Evolutionary conservation across 1,140 invertebrate genomes (phyloP), one percentile per base, ranked within the genome.

Genomic region (Mercenaria mercenaria): DNA sequence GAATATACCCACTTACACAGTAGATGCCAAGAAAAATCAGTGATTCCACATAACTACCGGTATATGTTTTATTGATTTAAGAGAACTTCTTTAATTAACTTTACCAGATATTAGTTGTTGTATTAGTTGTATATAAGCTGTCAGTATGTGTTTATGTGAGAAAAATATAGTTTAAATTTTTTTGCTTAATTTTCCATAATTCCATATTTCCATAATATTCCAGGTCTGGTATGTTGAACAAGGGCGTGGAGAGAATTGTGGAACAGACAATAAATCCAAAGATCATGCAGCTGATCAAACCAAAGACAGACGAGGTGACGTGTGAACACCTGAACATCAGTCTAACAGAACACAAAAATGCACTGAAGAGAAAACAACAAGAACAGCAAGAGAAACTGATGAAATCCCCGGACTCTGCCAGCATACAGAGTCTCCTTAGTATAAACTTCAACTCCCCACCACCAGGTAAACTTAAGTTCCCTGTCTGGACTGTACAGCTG

Each of bases 191-290:
- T n/a, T n/a, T n/a, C n/a, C n/a, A n/a, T n/a, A n/a, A n/a, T n/a
- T n/a, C n/a, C n/a, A n/a, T n/a, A n/a, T n/a, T n/a, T n/a, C n/a
- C n/a, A n/a, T n/a, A n/a, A n/a, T n/a, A n/a, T n/a, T n/a, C n/a
- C n/a, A 98, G 98, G 93, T 97, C 97, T 89, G 97, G 97, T 67
- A 98, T 98, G 96, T 96, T 98, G 89, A 97, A 98, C 90, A 97
- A 96, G 96, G 98, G 98, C 32, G 98, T 99, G 6, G 98, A 99
- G 95, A 97, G 98, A 91, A 98, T 99, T 89, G 98, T 99, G 0
- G 98, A 99, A 95, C 98, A 99, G 97, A 98, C 99, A 0, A 98
- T 99, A 0, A 98, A 99, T 96, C 98, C 98, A 4, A 99, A 99
- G 96, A 97, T 99, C 10, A 97, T 97, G 90, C 93, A 96, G 41